Conservation (phyloP, 2,113 vertebrate species). For the Protobothrops flavoviridis region DNA sequence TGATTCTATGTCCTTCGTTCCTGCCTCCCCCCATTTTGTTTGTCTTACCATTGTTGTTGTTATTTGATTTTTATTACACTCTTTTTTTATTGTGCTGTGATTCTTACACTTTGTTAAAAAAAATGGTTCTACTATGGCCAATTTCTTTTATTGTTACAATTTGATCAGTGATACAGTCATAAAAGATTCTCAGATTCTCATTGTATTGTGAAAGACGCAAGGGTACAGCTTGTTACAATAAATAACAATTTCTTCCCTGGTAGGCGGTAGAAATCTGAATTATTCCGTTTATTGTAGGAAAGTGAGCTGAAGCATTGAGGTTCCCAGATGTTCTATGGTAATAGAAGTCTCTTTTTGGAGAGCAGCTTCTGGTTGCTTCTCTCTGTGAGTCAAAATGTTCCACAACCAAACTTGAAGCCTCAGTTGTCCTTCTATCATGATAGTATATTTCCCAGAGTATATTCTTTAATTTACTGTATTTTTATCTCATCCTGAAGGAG, state of each 20-base stretch:
- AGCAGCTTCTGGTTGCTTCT: neutral
- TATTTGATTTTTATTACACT: neutral
- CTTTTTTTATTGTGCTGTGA: neutral
- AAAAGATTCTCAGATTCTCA: neutral
- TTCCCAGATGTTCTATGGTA: neutral
- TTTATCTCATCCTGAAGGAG: neutral
- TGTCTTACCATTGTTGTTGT: neutral
- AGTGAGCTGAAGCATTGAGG: neutral
- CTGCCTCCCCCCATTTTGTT: neutral
- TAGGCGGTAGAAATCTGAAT: neutral
- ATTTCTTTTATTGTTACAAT: neutral
- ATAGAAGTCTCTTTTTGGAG: neutral
- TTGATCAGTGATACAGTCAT: neutral
- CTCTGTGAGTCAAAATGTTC: neutral
- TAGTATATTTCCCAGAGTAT: neutral
- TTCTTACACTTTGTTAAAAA: neutral
- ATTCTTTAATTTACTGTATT: neutral
- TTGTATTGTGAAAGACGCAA: neutral
- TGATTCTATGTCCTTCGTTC: neutral
- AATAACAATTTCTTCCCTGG: neutral
- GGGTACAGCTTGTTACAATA: neutral
- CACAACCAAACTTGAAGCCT: neutral
- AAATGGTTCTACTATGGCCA: neutral
- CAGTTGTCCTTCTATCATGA: neutral
- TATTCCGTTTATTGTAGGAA: neutral